Conservation (phyloP, 2,797 vertebrate species). For the Cyclura pinguis region DNA sequence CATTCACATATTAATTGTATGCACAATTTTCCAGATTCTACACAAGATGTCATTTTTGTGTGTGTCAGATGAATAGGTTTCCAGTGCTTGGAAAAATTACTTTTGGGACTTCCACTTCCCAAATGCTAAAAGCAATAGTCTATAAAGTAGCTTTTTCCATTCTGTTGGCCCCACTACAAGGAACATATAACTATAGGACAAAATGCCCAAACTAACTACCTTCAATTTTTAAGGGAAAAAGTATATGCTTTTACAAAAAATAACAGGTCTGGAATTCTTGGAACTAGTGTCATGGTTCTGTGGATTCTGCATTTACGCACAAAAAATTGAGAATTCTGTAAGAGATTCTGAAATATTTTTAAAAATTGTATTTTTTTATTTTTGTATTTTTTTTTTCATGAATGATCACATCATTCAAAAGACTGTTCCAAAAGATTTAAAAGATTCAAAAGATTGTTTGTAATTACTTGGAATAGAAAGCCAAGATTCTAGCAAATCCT, state of each 20-base stretch:
- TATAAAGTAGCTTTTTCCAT: no score
- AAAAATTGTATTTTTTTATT: not conserved
- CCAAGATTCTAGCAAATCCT: not conserved
- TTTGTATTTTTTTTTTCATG: not conserved
- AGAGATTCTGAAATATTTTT: not conserved
- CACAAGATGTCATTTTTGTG: not conserved
- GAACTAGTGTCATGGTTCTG: not conserved
- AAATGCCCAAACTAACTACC: not conserved
- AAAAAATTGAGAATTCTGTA: not conserved
- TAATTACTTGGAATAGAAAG: not conserved
- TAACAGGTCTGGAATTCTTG: not conserved
- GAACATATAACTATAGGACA: not conserved
- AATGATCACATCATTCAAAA: not conserved
- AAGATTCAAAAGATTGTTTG: not conserved
- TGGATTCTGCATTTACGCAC: not conserved
- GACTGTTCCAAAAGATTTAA: no score
- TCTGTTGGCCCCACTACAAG: not conserved
- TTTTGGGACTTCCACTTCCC: no score
- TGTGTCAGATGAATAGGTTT: not conserved
- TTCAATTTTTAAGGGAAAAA: not conserved
- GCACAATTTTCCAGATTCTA: not conserved
- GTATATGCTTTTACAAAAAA: not conserved
- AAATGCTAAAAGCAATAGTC: no score
- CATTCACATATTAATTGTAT: not conserved
- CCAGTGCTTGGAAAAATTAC: no score